A percentile compares a stretch with the other conserved stretches of the same genome.
phyloP scores from a whole-genome alignment of 2,113 vertebrate species.

The Oophaga pumilio region DNA sequence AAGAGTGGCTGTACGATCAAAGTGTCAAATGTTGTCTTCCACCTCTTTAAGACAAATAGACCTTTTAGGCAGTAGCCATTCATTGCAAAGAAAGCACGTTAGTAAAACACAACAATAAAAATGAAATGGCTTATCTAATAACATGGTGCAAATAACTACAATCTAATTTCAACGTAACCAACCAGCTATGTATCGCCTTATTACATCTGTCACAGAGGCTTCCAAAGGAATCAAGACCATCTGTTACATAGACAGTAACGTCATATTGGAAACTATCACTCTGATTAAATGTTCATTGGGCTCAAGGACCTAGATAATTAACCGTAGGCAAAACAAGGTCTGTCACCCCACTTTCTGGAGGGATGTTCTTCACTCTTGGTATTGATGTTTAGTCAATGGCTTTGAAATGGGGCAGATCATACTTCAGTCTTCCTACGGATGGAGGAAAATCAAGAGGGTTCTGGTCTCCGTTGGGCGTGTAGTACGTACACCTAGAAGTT shows the following conservation, averaged over 20 bases:
- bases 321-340: not conserved
- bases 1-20: not conserved
- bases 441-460: not conserved
- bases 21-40: slow-evolving; percentile 19
- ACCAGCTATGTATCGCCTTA: not conserved
- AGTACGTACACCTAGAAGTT: not conserved
- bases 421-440: not conserved
- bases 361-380: not conserved
- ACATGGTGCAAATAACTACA: slow-evolving; percentile 24
- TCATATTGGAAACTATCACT: not conserved
- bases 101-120: slow-evolving; percentile 19
- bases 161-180: not conserved
- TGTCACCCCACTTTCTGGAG: not conserved
- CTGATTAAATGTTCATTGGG: not conserved
- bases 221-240: not conserved
- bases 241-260: not conserved
- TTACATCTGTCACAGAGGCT: not conserved
- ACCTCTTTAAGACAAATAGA: slow-evolving; percentile 7
- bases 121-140: slow-evolving; percentile 19
- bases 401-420: not conserved
- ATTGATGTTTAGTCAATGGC: not conserved
- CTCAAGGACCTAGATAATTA: not conserved
- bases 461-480: not conserved
- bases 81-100: slow-evolving; percentile 28
- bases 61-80: not conserved